Evolutionary conservation across 2,797 vertebrate genomes (phyloP).

Genomic region (Tokudaia tokunoshimensis): DNA sequence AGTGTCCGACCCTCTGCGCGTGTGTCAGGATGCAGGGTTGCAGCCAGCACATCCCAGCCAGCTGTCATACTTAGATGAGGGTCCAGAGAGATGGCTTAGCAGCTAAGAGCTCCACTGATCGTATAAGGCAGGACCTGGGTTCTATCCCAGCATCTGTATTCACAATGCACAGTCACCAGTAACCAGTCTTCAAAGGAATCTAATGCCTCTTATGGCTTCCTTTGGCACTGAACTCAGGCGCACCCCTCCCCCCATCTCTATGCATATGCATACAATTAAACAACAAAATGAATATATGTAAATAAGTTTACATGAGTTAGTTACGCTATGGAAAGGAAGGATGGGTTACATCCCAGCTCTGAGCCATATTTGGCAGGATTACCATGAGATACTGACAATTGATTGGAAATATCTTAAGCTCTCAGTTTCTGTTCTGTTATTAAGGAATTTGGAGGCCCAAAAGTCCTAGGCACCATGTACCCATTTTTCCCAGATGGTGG

Average conservation of each 20-base stretch:
- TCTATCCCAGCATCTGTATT: neutral
- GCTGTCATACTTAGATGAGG: neutral
- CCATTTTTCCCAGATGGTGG: neutral
- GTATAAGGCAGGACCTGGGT: neutral
- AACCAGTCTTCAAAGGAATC: neutral
- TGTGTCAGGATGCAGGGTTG: neutral
- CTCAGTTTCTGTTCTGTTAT: conserved; percentile 16
- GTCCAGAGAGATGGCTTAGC: neutral
- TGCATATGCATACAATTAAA: neutral
- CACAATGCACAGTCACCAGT: neutral
- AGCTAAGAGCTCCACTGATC: neutral
- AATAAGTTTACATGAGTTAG: neutral
- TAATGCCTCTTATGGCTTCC: neutral
- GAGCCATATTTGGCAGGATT: conserved; percentile 39
- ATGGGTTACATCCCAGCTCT: neutral
- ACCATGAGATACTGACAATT: conserved; percentile 6
- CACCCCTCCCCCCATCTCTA: neutral
- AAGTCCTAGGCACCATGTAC: neutral
- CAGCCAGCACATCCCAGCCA: neutral
- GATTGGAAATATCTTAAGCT: conserved; percentile 50
- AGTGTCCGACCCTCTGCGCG: neutral
- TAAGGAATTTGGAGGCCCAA: conserved; percentile 33
- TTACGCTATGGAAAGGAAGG: neutral
- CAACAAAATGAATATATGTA: neutral
- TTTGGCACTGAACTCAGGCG: neutral